Conservation (phyloP, 2,888 invertebrate genomes). For the Volucella inanis region DNA sequence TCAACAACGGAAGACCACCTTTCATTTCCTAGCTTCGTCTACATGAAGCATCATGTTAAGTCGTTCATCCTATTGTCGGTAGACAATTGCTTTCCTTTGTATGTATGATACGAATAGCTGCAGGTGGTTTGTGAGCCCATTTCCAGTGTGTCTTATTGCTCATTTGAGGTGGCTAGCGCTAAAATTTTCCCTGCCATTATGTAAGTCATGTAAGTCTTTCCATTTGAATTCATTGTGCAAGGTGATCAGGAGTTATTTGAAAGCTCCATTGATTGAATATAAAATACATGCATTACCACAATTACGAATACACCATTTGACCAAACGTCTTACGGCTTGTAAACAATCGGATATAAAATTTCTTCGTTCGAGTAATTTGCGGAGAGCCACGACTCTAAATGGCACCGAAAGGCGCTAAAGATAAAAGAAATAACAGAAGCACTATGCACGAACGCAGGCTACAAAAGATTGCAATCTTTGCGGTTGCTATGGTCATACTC, state of each 20-base stretch:
- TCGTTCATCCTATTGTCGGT: constrained; percentile 12
- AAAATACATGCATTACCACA: constrained; percentile 53
- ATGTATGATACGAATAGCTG: neutral
- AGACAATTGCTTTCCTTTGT: neutral
- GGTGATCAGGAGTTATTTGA: constrained; percentile 63
- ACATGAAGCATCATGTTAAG: constrained; percentile 1
- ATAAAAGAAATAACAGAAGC: neutral
- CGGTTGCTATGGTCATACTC: neutral
- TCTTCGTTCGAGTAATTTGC: constrained; percentile 1
- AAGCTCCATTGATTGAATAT: constrained; percentile 55
- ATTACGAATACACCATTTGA: constrained; percentile 52
- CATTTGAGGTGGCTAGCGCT: constrained; percentile 4
- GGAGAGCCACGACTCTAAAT: constrained; percentile 9
- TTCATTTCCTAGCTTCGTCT: constrained; percentile 53
- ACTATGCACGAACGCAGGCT: neutral
- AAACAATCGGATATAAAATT: constrained; percentile 46
- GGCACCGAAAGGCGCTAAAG: neutral
- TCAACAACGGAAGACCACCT: constrained; percentile 49
- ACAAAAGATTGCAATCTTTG: constrained; percentile 9
- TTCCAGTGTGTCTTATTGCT: constrained; percentile 17
- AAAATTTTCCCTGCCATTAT: constrained; percentile 49
- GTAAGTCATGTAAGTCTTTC: constrained; percentile 44
- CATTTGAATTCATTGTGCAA: constrained; percentile 64
- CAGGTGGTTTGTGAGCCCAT: constrained; percentile 15
- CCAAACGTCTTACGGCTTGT: constrained; percentile 4